Percentiles rank a stretch among this genome's conserved stretches.
Evolutionary conservation across 2,888 invertebrate species (phyloP).

Genomic region (Theretra japonica): DNA sequence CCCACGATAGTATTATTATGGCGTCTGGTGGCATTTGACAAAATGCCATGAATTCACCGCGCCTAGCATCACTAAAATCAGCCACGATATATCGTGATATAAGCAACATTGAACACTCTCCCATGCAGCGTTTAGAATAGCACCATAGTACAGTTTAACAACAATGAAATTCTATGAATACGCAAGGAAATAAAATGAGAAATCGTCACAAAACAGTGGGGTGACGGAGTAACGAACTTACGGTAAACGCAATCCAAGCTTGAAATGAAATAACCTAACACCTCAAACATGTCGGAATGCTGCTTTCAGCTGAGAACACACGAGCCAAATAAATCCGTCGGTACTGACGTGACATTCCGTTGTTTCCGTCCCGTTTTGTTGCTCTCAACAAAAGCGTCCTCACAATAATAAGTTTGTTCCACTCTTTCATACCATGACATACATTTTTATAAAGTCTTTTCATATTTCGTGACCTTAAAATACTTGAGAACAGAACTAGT

Average conservation of each 20-base stretch:
- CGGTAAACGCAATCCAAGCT: not conserved
- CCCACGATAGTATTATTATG: too few relatives aligned
- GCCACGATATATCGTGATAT: too few relatives aligned
- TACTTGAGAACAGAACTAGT: conserved; percentile 1
- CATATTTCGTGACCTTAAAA: conserved; percentile 14
- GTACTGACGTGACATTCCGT: not conserved
- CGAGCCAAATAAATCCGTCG: not conserved
- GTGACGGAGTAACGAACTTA: not conserved
- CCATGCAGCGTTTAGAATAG: too few relatives aligned
- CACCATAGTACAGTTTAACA: not conserved
- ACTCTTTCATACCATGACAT: conserved; percentile 8
- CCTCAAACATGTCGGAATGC: not conserved
- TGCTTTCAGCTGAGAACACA: not conserved
- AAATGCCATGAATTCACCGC: too few relatives aligned
- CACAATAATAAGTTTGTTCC: conserved; percentile 17
- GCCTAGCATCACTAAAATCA: too few relatives aligned
- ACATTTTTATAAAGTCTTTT: conserved; percentile 16
- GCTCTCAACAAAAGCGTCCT: not conserved
- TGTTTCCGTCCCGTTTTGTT: not conserved
- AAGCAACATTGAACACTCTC: too few relatives aligned
- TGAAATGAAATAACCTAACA: conserved; percentile 19
- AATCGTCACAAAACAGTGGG: not conserved
- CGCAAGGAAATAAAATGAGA: not conserved
- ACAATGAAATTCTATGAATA: not conserved
- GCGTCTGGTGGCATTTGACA: too few relatives aligned